These are phyloP conservation scores for Vollenhovia emeryi DNA, from an alignment of 1,140 invertebrate genomes.

Conservation along the genomic window DNA sequence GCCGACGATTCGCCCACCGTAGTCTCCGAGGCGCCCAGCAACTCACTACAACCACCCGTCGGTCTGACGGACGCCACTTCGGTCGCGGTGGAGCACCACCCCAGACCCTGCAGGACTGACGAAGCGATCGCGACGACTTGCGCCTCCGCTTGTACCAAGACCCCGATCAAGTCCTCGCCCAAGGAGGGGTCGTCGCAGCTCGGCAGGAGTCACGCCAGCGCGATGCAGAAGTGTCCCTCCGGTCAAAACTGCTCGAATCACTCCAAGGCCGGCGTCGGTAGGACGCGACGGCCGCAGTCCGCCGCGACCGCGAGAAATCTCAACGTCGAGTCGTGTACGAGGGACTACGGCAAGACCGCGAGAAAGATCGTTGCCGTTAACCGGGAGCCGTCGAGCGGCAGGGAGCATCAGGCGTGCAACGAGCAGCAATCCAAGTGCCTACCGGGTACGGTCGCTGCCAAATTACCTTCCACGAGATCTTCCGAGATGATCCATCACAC, in stretches of 20 bases:
- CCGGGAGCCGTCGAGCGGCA: slow-evolving; percentile 40
- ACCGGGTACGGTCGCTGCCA: neutral
- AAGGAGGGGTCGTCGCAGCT: slow-evolving; percentile 40
- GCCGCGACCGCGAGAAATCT: slow-evolving; percentile 29
- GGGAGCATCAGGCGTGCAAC: slow-evolving; percentile 49
- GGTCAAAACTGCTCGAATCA: slow-evolving; percentile 64
- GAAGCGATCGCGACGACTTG: neutral
- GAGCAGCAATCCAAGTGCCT: slow-evolving; percentile 38
- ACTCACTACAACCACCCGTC: slow-evolving; percentile 35
- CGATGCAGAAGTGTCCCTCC: slow-evolving; percentile 74
- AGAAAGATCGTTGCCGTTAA: slow-evolving; percentile 25
- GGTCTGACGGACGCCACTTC: slow-evolving; percentile 25
- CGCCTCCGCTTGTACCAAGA: slow-evolving; percentile 14
- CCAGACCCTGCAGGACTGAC: slow-evolving; percentile 71
- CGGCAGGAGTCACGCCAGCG: slow-evolving; percentile 30
- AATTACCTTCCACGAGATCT: slow-evolving; percentile 37
- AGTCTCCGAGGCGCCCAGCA: slow-evolving; percentile 68
- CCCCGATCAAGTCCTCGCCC: slow-evolving; percentile 29
- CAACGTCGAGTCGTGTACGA: slow-evolving; percentile 34
- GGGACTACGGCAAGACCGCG: slow-evolving; percentile 25
- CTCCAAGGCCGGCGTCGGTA: neutral
- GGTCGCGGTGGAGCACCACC: slow-evolving; percentile 47
- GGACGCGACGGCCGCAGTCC: slow-evolving; percentile 52
- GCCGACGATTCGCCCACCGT: slow-evolving; percentile 33
- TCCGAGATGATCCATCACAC: slow-evolving; percentile 22